Percentiles rank a stretch among this genome's conserved stretches.
Conservation (phyloP, 2,797 vertebrate genomes). For the Gymnoscopelus microlampas region DNA sequence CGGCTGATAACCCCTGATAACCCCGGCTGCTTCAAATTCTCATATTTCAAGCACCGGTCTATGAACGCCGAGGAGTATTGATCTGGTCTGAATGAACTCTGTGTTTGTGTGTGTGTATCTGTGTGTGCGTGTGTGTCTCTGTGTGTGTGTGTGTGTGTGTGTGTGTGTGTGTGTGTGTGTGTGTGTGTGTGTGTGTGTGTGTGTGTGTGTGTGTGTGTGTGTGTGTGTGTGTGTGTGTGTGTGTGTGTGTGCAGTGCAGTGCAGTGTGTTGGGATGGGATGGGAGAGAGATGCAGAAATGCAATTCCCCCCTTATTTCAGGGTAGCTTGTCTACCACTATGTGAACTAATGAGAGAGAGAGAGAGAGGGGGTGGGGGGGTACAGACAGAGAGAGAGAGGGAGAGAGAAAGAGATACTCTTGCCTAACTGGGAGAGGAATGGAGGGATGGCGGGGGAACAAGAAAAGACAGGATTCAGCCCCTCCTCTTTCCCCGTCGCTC, state of each 20-base stretch:
- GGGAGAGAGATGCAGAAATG: neutral
- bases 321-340: constrained; percentile 31
- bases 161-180: neutral
- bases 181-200: neutral
- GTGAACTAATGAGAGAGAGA: constrained; percentile 18
- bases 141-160: constrained; percentile 4
- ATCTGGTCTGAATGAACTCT: constrained; percentile 59
- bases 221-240: neutral
- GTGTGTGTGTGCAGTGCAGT: neutral
- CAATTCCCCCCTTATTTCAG: constrained; percentile 1
- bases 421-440: constrained; percentile 48
- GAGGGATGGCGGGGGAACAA: constrained; percentile 35
- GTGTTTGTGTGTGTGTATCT: constrained; percentile 22
- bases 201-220: neutral
- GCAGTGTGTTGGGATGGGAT: constrained; percentile 3
- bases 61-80: constrained; percentile 50
- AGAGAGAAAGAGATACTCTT: constrained; percentile 23
- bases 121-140: constrained; percentile 1
- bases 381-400: constrained; percentile 25
- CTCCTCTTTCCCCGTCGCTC: constrained; percentile 8
- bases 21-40: constrained; percentile 59
- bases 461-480: constrained; percentile 43
- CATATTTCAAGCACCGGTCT: constrained; percentile 57
- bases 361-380: constrained; percentile 25
- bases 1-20: constrained; percentile 63